These are phyloP conservation scores for Lasaia peninsularis DNA, from an alignment of 1,140 invertebrate genomes.

Conservation along the genomic window DNA sequence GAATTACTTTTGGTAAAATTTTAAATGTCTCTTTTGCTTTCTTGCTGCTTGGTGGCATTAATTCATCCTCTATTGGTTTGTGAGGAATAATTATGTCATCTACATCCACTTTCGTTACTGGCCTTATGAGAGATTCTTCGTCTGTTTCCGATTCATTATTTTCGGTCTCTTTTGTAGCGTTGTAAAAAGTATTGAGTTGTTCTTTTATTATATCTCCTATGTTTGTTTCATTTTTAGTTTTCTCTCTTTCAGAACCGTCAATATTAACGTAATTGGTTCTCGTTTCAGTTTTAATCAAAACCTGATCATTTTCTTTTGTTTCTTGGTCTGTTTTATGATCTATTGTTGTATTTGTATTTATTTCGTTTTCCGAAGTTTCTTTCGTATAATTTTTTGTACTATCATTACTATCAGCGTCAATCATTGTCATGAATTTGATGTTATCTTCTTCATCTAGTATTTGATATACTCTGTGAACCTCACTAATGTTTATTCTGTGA, in stretches of 20 bases:
- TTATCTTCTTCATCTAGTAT: constrained; percentile 72
- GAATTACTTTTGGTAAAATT: constrained; percentile 67
- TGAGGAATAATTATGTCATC: constrained; percentile 59
- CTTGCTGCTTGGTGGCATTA: constrained; percentile 44
- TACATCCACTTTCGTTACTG: constrained; percentile 43
- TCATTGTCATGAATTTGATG: constrained; percentile 62
- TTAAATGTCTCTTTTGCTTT: constrained; percentile 59
- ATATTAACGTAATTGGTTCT: constrained; percentile 66
- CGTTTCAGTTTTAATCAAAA: constrained; percentile 64
- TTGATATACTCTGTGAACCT: constrained; percentile 71
- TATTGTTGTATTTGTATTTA: constrained; percentile 15
- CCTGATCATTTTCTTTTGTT: constrained; percentile 40
- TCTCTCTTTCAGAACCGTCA: constrained; percentile 65
- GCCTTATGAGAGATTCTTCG: constrained; percentile 16
- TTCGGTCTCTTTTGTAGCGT: constrained; percentile 36
- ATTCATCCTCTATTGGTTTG: constrained; percentile 33
- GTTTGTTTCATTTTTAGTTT: constrained; percentile 44
- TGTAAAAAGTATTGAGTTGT: constrained; percentile 47
- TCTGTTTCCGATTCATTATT: constrained; percentile 21
- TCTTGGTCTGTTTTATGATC: constrained; percentile 16
- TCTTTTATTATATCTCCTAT: constrained; percentile 57
- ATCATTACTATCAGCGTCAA: constrained; percentile 41
- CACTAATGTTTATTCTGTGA: constrained; percentile 71
- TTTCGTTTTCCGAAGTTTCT: constrained; percentile 14
- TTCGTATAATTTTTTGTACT: constrained; percentile 29